Conservation (phyloP, 2,113 vertebrate genomes). For the Saguinus midas region DNA sequence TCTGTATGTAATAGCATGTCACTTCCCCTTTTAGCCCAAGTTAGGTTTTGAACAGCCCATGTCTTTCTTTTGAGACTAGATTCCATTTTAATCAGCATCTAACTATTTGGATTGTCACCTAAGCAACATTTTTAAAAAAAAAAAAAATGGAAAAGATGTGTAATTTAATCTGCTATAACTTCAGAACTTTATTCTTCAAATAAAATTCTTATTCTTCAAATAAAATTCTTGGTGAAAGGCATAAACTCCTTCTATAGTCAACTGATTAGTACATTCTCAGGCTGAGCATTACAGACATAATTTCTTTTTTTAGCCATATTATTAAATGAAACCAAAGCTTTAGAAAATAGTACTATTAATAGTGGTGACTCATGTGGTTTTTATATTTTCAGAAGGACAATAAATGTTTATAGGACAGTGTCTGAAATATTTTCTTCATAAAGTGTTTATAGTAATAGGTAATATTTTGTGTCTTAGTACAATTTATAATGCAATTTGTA, state of each 20-base stretch:
- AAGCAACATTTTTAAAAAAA: neutral
- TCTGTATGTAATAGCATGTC: neutral
- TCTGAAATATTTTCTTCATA: constrained; percentile 45
- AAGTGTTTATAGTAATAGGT: neutral
- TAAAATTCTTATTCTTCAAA: neutral
- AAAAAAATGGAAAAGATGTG: neutral
- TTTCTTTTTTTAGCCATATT: constrained; percentile 36
- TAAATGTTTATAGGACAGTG: neutral
- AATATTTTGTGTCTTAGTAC: neutral
- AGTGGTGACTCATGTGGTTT: neutral
- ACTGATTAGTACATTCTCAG: neutral
- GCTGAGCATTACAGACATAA: neutral
- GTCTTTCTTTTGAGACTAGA: constrained; percentile 1
- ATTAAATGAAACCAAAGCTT: constrained; percentile 50
- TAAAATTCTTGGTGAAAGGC: neutral
- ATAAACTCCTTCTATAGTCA: neutral
- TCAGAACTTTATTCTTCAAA: neutral
- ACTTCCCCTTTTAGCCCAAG: neutral
- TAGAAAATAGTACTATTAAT: constrained; percentile 59
- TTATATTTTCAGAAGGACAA: constrained; percentile 40
- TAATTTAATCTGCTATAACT: neutral
- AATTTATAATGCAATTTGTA: neutral
- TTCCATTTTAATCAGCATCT: neutral
- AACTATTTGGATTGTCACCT: neutral
- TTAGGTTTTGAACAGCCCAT: neutral